phyloP scores from a whole-genome alignment of 2,797 vertebrate species.

The Tangara arthus region DNA sequence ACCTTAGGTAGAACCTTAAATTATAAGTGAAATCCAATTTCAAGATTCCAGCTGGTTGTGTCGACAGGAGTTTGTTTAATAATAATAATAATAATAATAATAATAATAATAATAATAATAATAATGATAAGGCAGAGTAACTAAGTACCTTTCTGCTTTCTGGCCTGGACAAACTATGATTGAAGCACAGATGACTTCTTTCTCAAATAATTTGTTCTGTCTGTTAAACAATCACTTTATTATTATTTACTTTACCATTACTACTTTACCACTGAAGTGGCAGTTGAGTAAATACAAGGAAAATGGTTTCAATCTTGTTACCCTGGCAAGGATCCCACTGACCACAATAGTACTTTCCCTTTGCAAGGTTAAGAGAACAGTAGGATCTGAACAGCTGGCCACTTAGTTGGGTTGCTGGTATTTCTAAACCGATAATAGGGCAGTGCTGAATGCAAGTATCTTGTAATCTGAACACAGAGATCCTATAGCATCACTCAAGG shows the following conservation, averaged over 20 bases:
- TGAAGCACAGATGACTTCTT: neutral
- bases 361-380: neutral
- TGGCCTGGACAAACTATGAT: neutral
- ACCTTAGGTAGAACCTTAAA: neutral
- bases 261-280: neutral
- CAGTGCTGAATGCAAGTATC: neutral
- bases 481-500: conserved; percentile 12
- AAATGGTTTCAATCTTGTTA: neutral
- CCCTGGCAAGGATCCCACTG: neutral
- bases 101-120: neutral
- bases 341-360: neutral
- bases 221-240: neutral
- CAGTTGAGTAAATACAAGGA: neutral
- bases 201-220: neutral
- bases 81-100: neutral
- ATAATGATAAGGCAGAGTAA: neutral
- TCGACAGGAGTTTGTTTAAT: neutral
- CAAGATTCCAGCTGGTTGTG: neutral
- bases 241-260: neutral
- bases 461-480: conserved; percentile 12
- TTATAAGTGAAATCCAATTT: neutral
- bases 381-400: neutral
- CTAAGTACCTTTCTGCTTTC: neutral
- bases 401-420: neutral
- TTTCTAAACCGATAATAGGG: conserved; percentile 8